These are phyloP conservation scores for Machimus atricapillus DNA, from an alignment of 2,888 invertebrate genomes.

Conservation along the genomic window DNA sequence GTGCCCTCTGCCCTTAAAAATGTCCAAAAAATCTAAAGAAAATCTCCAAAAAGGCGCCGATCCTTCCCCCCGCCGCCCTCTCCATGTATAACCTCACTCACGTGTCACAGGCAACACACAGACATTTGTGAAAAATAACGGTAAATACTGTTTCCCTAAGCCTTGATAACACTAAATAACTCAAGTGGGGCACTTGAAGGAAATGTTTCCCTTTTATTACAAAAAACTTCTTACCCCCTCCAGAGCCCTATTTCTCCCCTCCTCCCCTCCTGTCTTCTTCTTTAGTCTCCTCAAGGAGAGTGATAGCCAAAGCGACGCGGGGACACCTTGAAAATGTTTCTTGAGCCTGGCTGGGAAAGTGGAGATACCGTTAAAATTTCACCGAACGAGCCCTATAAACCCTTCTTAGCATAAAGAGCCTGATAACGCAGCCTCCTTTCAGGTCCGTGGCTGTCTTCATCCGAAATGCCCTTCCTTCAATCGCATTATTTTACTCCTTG, in stretches of 20 bases:
- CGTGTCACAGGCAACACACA: neutral
- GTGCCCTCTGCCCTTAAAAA: neutral
- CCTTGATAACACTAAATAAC: neutral
- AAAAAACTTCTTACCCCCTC: neutral
- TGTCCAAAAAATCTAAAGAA: neutral
- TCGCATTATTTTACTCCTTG: conserved; percentile 21
- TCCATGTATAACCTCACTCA: neutral
- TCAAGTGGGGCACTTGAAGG: neutral
- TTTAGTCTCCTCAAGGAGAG: neutral
- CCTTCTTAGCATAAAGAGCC: conserved; percentile 14
- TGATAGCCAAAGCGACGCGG: neutral
- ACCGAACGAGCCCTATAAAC: conserved; percentile 6
- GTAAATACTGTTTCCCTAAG: neutral
- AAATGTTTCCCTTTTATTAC: neutral
- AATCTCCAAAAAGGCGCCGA: neutral
- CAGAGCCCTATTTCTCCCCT: no score
- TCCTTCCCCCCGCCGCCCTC: neutral
- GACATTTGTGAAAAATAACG: neutral
- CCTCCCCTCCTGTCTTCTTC: neutral
- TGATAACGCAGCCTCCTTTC: neutral
- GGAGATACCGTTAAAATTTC: conserved; percentile 13
- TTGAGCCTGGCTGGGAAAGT: neutral
- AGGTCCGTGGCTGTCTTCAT: neutral
- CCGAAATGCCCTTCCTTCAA: conserved; percentile 12
- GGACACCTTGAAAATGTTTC: neutral